These are phyloP conservation scores for Adineta ricciae DNA, from an alignment of 2,888 invertebrate species.

Conservation along the genomic window DNA sequence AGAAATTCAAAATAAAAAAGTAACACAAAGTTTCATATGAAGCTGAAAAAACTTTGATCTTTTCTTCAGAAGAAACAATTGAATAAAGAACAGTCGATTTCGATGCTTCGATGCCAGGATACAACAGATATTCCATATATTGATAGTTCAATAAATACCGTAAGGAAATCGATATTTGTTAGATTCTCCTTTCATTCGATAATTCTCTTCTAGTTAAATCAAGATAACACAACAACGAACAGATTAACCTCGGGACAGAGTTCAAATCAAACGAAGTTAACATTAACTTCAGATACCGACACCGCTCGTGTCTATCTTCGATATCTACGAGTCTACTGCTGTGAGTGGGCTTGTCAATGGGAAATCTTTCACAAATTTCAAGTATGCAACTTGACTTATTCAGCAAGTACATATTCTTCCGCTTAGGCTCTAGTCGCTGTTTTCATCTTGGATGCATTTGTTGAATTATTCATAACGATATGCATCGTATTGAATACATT, in stretches of 20 bases:
- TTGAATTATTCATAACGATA: constrained; percentile 88
- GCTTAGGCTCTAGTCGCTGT: neutral
- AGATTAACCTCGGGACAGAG: no score
- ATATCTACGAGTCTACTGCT: neutral
- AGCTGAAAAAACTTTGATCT: no score
- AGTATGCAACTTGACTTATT: neutral
- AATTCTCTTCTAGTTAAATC: neutral
- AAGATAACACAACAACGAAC: neutral
- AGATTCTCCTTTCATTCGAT: neutral
- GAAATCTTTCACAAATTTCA: constrained; percentile 23
- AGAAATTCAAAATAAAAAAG: constrained; percentile 89
- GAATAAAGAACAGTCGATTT: neutral
- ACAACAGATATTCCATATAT: neutral
- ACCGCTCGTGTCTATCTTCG: no score
- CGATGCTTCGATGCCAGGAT: no score
- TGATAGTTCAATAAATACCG: neutral
- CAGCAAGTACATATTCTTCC: neutral
- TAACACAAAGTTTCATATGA: constrained; percentile 52
- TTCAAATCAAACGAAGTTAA: no score
- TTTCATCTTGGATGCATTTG: constrained; percentile 80
- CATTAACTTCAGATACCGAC: no score
- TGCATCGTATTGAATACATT: constrained; percentile 93
- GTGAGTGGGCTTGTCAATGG: constrained; percentile 16
- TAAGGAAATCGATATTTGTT: neutral
- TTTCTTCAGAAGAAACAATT: neutral